Evolutionary conservation across 2,888 invertebrate species (phyloP).

Genomic region (Dryocosmus kuriphilus): DNA sequence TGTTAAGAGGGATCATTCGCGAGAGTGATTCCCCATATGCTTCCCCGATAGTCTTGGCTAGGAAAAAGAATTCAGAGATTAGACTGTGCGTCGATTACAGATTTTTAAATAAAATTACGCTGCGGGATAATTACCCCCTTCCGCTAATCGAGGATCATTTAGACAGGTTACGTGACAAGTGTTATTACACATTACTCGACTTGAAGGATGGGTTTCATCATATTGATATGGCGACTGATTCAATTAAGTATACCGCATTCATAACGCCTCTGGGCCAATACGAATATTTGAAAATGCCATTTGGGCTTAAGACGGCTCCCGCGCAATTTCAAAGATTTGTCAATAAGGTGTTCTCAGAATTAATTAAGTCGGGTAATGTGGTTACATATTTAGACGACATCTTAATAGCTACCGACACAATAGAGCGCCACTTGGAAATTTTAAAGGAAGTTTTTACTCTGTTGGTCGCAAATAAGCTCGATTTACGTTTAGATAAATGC

Average conservation of each 20-base stretch:
- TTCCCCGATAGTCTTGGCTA: conserved; percentile 7
- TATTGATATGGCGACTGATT: no score
- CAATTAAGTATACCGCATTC: no score
- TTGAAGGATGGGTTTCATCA: conserved; percentile 65
- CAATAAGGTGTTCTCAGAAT: conserved; percentile 30
- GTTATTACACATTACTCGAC: conserved; percentile 63
- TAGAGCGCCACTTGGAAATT: conserved; percentile 32
- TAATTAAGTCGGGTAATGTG: background rate
- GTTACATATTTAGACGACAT: conserved; percentile 35
- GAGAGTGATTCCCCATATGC: conserved; percentile 47
- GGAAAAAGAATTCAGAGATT: background rate
- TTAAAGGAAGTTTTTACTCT: conserved; percentile 18
- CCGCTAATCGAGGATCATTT: conserved; percentile 64
- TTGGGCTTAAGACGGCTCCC: no score
- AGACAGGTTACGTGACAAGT: conserved; percentile 61
- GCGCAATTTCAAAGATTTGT: conserved; percentile 41
- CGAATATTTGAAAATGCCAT: no score
- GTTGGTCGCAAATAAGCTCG: conserved; percentile 29
- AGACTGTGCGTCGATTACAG: no score
- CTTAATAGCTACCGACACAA: conserved; percentile 28
- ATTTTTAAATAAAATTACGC: no score
- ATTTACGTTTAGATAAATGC: conserved; percentile 51
- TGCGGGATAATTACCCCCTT: conserved; percentile 50
- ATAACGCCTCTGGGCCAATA: no score
- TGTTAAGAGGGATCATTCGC: conserved; percentile 47